Base-by-base conservation (phyloP, 2,113 vertebrate species). In the Microtus oregoni region DNA sequence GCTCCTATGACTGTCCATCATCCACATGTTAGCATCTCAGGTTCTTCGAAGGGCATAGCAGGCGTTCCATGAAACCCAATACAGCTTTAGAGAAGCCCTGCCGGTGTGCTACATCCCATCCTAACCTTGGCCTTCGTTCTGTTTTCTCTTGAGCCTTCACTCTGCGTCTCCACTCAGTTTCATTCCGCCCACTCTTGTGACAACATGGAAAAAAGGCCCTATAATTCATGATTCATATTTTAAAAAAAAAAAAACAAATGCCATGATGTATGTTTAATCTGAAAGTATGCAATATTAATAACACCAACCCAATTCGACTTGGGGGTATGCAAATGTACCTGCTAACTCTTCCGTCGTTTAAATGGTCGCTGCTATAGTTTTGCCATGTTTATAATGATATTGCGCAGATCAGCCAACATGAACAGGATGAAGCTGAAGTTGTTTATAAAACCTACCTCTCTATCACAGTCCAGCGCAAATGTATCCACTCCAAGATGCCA, bases 101-200 rank as follows among this genome's bases (percentile, higher is more conserved):
- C 10, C 79, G 11, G 11, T 0, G 1, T 26, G 20, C 58, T 28
- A 22, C 41, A 9, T 47, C 26, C 19, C 41, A 3, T 1, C 0
- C 7, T 13, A 10, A 19, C 68, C 41, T 67, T 8, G 2, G 32
- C 55, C 41, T 78, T 61, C 38, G 0, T 6, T 50, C 26, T 76
- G 35, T 50, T 68, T 70, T 70, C 82, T 55, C 72, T 88, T 58
- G 44, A 92, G 77, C 4, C 20, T 14, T n/a, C 15, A 0, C 24
- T 58, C 35, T 4, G 73, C 41, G 26, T 55, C 89, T 70, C 73
- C 47, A 78, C 38, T 73, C 35, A n/a, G 82, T 0, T 87, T 91
- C 47, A 67, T 72, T 75, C 47, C 68, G 20, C 87, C 73, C 50
- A 9, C 73, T 79, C 78, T 68, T 65, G 38, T 86, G 78, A 94